These are phyloP conservation scores for Tinamus guttatus DNA, from an alignment of 2,113 vertebrate species.

Conservation along the genomic window DNA sequence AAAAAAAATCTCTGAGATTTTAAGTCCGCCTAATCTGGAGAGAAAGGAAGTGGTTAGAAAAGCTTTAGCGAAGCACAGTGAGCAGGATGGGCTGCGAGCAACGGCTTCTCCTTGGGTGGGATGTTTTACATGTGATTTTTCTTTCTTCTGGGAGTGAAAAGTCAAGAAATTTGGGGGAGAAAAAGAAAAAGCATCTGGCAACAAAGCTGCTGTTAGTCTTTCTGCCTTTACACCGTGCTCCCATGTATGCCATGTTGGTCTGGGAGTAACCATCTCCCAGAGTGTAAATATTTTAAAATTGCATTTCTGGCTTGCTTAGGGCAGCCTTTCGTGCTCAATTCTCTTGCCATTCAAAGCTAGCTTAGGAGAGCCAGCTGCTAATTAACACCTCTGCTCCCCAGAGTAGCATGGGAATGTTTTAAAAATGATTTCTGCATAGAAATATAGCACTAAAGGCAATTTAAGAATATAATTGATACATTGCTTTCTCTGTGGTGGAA, in stretches of 20 bases:
- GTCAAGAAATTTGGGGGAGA: background rate
- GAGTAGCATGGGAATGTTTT: background rate
- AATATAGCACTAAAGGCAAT: background rate
- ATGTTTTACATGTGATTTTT: background rate
- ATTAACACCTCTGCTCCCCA: background rate
- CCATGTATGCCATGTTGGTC: fast-evolving
- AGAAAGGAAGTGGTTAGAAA: background rate
- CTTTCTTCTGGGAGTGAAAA: background rate
- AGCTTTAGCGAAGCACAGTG: background rate
- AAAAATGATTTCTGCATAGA: background rate
- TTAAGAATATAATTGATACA: background rate
- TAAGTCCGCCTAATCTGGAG: background rate
- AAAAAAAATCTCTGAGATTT: background rate
- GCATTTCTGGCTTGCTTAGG: background rate
- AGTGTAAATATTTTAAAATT: background rate
- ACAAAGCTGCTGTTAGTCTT: background rate
- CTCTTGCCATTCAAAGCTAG: background rate
- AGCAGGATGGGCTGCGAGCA: background rate
- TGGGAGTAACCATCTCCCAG: background rate
- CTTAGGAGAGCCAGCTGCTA: background rate
- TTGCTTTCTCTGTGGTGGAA: background rate
- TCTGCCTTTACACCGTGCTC: background rate
- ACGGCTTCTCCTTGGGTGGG: background rate
- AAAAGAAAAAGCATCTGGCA: background rate
- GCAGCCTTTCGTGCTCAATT: background rate